Evolutionary conservation across 2,888 invertebrate species (phyloP).

Genomic region (Caenorhabditis japonica): DNA sequence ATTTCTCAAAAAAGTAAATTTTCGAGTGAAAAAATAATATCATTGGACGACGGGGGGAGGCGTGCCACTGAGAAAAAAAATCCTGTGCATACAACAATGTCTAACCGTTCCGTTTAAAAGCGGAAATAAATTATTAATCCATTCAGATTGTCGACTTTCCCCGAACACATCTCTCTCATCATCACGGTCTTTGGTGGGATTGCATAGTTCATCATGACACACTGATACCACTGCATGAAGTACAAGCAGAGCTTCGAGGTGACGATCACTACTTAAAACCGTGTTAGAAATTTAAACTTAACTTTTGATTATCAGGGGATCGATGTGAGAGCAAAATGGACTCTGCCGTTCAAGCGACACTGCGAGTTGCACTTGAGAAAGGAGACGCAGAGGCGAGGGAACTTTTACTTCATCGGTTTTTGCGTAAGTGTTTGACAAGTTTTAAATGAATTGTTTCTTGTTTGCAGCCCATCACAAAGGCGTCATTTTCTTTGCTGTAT

Average conservation of each 20-base stretch:
- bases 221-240: slow-evolving; percentile 57
- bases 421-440: slow-evolving; percentile 52
- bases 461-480: slow-evolving; percentile 71
- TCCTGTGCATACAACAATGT: too few species aligned
- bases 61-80: too few species aligned
- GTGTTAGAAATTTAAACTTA: too few species aligned
- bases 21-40: too few species aligned
- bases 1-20: too few species aligned
- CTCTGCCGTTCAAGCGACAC: slow-evolving; percentile 43
- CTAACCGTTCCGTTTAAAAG: too few species aligned
- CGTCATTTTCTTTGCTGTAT: slow-evolving; percentile 67
- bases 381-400: slow-evolving; percentile 56
- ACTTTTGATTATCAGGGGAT: slow-evolving; percentile 51
- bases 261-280: too few species aligned
- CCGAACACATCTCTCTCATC: slow-evolving; percentile 54
- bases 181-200: slow-evolving; percentile 69
- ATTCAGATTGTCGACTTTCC: slow-evolving; percentile 60
- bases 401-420: slow-evolving; percentile 60
- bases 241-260: slow-evolving; percentile 49
- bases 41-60: too few species aligned
- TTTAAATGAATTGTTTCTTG: too few species aligned
- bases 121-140: too few species aligned
- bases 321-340: slow-evolving; percentile 64
- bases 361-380: slow-evolving; percentile 56
- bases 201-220: slow-evolving; percentile 60